Conservation (phyloP, 92 coral and sea anemone species). For the Porites lobata region DNA sequence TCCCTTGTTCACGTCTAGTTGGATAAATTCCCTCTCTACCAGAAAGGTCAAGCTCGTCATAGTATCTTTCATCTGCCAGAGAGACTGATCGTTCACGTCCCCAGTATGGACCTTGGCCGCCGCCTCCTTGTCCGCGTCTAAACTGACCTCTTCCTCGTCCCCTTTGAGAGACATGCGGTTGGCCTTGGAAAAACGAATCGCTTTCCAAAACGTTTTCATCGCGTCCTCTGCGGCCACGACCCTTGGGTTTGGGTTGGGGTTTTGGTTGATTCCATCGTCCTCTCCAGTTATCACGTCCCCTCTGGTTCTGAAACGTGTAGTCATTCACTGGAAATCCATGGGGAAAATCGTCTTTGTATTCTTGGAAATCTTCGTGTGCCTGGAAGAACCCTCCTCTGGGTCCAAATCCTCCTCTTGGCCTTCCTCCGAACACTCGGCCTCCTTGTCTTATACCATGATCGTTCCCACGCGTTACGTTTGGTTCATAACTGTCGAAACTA, state of each 20-base stretch:
- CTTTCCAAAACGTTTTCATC: not conserved
- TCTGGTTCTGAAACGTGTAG: no score
- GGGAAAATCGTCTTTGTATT: not conserved
- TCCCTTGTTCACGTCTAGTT: not conserved
- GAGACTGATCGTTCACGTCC: not conserved
- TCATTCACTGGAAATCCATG: no score
- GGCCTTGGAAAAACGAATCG: no score
- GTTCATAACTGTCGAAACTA: not conserved
- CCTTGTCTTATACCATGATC: not conserved
- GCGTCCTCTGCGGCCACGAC: not conserved
- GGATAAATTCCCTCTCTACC: not conserved
- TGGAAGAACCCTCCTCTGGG: slow-evolving; percentile 4
- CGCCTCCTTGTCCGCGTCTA: not conserved
- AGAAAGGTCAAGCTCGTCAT: not conserved
- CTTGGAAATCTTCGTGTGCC: slow-evolving; percentile 12
- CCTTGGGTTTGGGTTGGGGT: no score
- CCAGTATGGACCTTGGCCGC: not conserved
- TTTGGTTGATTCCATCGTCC: no score
- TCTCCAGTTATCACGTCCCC: no score
- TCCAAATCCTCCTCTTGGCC: slow-evolving; percentile 8
- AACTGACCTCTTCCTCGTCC: not conserved
- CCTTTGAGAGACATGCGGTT: not conserved
- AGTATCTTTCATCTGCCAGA: not conserved
- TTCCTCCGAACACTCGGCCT: not conserved
- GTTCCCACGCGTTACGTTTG: not conserved